A percentile compares a stretch with the other conserved stretches of the same genome.
These are phyloP conservation scores for Clarias platycephalus DNA, from an alignment of 2,797 vertebrate genomes.

Conservation along the genomic window DNA sequence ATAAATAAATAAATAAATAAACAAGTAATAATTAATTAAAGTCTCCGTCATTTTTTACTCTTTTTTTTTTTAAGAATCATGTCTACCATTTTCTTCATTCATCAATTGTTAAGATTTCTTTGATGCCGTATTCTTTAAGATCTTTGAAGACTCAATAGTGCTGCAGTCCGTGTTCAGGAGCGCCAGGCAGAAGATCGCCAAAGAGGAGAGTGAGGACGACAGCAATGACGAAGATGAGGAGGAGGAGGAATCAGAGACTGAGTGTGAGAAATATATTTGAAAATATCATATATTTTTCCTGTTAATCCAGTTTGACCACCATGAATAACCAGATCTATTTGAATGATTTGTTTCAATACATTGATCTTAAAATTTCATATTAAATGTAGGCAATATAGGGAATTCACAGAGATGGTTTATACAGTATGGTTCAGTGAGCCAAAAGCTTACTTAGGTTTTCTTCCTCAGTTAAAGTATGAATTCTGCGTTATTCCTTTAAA, in stretches of 20 bases:
- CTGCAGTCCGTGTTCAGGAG: conserved; percentile 97
- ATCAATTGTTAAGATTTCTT: neutral
- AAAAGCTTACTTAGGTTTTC: neutral
- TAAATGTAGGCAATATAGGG: neutral
- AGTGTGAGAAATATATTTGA: conserved; percentile 73
- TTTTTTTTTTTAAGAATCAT: neutral
- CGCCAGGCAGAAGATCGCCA: conserved; percentile 95
- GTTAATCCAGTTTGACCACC: too few relatives aligned
- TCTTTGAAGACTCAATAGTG: conserved; percentile 97
- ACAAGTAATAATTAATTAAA: neutral
- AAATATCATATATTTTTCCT: neutral
- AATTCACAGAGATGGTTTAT: neutral
- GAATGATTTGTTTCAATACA: neutral
- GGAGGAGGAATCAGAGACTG: conserved; percentile 92
- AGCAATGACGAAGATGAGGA: conserved; percentile 91
- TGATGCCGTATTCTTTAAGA: conserved; percentile 69
- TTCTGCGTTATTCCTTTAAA: neutral
- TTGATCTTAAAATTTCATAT: neutral
- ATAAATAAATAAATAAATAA: too few relatives aligned
- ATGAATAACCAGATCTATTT: neutral
- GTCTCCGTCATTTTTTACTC: neutral
- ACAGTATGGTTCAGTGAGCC: neutral
- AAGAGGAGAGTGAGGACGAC: conserved; percentile 95
- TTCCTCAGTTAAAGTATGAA: neutral
- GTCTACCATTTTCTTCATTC: neutral